A percentile compares a stretch with the other conserved stretches of the same genome.
phyloP scores from a whole-genome alignment of 2,888 invertebrate genomes.

The Dioctria linearis region DNA sequence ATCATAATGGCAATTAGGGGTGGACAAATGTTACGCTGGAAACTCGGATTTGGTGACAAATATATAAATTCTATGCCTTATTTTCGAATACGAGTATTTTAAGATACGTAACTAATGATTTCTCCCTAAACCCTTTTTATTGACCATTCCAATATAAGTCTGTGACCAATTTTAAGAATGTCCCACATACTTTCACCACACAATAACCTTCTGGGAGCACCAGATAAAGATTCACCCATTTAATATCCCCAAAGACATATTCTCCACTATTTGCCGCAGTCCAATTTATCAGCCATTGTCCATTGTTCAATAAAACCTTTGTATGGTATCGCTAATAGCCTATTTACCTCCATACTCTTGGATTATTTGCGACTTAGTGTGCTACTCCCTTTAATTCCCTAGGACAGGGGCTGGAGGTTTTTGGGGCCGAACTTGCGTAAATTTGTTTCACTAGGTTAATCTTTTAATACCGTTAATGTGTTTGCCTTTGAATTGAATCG shows the following conservation, averaged over 20 bases:
- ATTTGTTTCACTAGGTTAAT: slow-evolving; percentile 65
- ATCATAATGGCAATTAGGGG: too few species aligned
- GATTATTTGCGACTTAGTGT: slow-evolving; percentile 50
- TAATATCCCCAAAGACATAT: neutral
- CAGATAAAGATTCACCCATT: neutral
- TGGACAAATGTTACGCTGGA: too few species aligned
- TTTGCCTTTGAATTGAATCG: neutral
- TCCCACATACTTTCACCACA: too few species aligned
- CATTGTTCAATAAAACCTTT: slow-evolving; percentile 45
- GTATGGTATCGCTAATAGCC: slow-evolving; percentile 50
- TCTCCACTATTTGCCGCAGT: neutral
- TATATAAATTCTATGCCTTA: too few species aligned
- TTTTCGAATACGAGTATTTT: too few species aligned
- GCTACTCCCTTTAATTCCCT: neutral
- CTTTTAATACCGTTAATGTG: slow-evolving; percentile 68
- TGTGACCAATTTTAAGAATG: too few species aligned
- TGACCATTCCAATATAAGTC: too few species aligned
- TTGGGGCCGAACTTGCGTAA: slow-evolving; percentile 44
- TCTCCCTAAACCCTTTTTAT: too few species aligned
- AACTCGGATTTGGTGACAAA: too few species aligned
- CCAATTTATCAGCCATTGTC: slow-evolving; percentile 8
- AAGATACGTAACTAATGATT: too few species aligned
- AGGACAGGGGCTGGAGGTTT: neutral
- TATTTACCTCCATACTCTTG: slow-evolving; percentile 56
- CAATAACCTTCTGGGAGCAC: too few species aligned